Base-by-base conservation (phyloP, 2,797 vertebrate genomes). In the Anguilla anguilla region DNA sequence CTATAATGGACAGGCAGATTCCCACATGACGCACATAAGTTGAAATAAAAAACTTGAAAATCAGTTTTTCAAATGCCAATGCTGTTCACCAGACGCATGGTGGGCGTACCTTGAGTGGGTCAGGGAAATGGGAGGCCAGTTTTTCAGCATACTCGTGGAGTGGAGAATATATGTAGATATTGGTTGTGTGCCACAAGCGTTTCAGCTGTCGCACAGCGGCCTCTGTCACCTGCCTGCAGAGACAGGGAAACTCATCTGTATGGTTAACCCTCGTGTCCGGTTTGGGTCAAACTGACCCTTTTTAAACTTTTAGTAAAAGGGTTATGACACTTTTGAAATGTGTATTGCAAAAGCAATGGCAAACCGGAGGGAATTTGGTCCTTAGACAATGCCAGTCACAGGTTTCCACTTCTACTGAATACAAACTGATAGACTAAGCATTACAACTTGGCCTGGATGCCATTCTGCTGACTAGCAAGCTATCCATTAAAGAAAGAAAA, bases 121-220 rank as follows among this genome's bases (percentile, higher is more conserved):
- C 97, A 1, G 98, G 98, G 1, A 99, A 82, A 88, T 95, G 92
- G 0, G 96, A 95, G 0, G 94, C 92, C 1, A 99, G 94, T 92
- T 98, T 98, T 91, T 99, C 97, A 43, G 95, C 95, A 1, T 99
- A 99, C 91, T 99, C 97, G 0, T 98, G 97, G 43, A 98, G 94
- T 11, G 95, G 55, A 0, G 97, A 94, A 87, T 97, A 93, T 89
- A 97, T 92, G 88, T 98, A 99, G 93, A 98, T 93, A 55, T 93
- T 92, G 5, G 97, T 96, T 0, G 97, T 98, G 84, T 99, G 98
- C 97, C 98, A 98, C 72, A 99, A 94, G 87, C 90, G 95, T 84
- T 92, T 93, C 39, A 99, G 83, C 93, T 99, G 98, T 87, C 94
- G 94, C 91, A 96, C 95, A 10, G 97, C 96, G 0, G 92, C 96